Base-by-base conservation (phyloP, 2,113 vertebrate species). In the Toxostoma redivivum region DNA sequence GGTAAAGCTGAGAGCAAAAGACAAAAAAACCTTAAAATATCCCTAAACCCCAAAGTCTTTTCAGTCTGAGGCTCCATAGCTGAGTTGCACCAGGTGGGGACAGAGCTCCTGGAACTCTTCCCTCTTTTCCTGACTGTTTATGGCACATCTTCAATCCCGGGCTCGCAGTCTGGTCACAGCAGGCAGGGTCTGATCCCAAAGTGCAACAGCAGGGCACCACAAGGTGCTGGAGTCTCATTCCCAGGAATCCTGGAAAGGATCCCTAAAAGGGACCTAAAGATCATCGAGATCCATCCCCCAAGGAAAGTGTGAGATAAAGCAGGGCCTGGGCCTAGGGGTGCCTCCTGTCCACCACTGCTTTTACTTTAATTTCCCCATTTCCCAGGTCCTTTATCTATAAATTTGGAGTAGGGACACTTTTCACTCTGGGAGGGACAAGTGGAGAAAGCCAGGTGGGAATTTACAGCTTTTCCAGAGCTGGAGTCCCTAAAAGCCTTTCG, bases 141-240 rank as follows among this genome's bases (percentile, higher is more conserved):
- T 2, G 38, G n/a, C 2, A 28, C 24, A 20, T 3, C 30, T 71
- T 33, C 2, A n/a, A 28, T 10, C 13, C 33, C 0, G 6, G 48
- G 24, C 21, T 8, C 10, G 31, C 77, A 22, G 71, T 3, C 10
- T 58, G 71, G 21, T 4, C 2, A 4, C 35, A 74, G 50, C 81
- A 38, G n/a, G n/a, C 40, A 56, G 50, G 12, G 12, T 47, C 23
- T 71, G n/a, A 76, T 4, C 44, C 33, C 30, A 51, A 6, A 20
- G 12, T 3, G 19, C 2, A 2, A 28, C 25, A 4, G 21, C 65
- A 48, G 2, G 25, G 44, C 56, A 19, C 28, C 8, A 22, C 47
- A 25, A 10, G 7, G 6, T 9, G 23, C 12, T 25, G 33, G 19
- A 2, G 23, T 4, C 31, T 54, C 16, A 6, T 17, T 15, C 17